Conservation (phyloP, 2,797 vertebrate species). For the Bradypus variegatus region DNA sequence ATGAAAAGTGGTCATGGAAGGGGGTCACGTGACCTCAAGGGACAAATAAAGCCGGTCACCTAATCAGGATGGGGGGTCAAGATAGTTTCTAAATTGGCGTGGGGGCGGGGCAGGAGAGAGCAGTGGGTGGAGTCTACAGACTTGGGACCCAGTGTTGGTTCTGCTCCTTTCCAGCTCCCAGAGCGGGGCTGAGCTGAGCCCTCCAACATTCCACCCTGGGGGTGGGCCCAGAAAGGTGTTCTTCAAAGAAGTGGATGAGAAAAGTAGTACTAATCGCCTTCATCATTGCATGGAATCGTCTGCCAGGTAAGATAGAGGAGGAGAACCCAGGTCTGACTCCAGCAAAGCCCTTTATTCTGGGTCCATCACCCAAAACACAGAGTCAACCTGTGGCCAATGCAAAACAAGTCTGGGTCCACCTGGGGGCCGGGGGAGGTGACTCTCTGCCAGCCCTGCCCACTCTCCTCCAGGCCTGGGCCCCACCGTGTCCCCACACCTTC, state of each 20-base stretch:
- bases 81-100: neutral
- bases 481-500: neutral
- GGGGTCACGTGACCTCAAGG: neutral
- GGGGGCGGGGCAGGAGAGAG: neutral
- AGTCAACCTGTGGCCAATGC: neutral
- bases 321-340: neutral
- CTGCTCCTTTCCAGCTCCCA: neutral
- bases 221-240: neutral
- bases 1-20: too few species aligned
- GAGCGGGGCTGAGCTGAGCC: too few species aligned
- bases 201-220: too few species aligned
- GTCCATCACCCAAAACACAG: too few species aligned
- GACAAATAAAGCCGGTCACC: neutral
- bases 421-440: accelerated
- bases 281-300: too few species aligned
- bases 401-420: neutral
- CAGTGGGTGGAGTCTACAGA: neutral
- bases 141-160: neutral
- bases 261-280: accelerated
- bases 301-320: neutral
- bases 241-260: neutral
- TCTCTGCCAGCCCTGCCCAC: neutral
- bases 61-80: accelerated
- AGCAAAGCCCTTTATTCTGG: neutral
- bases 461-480: neutral